Evolutionary conservation across 2,888 invertebrate genomes (phyloP).

Genomic region (Pogonocherus hispidulus): DNA sequence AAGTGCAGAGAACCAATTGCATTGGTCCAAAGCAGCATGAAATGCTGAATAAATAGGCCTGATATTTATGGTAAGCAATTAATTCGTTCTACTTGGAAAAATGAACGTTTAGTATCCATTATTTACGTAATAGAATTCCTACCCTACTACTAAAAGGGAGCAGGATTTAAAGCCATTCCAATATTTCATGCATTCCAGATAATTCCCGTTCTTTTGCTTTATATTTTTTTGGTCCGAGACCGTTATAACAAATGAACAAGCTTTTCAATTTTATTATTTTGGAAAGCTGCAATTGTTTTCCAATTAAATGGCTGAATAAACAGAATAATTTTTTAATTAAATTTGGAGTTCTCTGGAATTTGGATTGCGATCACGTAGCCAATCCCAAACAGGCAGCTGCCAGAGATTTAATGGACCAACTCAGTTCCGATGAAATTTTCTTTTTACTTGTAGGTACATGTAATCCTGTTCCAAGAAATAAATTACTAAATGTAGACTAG

Average conservation of each 20-base stretch:
- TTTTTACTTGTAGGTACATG: background rate
- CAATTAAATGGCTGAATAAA: conserved; percentile 55
- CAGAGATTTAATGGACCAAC: conserved; percentile 16
- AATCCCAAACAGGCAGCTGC: conserved; percentile 27
- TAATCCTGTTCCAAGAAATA: no score
- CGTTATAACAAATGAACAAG: conserved; percentile 22
- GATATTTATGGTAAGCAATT: no score
- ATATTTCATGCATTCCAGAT: conserved; percentile 26
- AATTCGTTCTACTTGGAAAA: background rate
- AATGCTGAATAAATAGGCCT: no score
- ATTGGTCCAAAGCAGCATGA: no score
- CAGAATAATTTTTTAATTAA: conserved; percentile 55
- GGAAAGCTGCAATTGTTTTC: conserved; percentile 53
- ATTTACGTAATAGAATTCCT: background rate
- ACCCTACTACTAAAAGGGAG: background rate
- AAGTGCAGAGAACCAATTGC: no score
- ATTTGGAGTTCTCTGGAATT: conserved; percentile 42
- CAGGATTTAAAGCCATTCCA: background rate
- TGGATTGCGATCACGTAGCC: conserved; percentile 36
- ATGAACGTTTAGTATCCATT: no score
- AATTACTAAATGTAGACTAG: no score
- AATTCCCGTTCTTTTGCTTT: conserved; percentile 12
- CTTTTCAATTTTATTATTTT: conserved; percentile 38
- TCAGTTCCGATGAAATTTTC: conserved; percentile 18
- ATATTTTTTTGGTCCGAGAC: conserved; percentile 6